Evolutionary conservation across 1,140 invertebrate species (phyloP), one percentile per base, ranked within the genome.

Genomic region (Drosophila repletoides): DNA sequence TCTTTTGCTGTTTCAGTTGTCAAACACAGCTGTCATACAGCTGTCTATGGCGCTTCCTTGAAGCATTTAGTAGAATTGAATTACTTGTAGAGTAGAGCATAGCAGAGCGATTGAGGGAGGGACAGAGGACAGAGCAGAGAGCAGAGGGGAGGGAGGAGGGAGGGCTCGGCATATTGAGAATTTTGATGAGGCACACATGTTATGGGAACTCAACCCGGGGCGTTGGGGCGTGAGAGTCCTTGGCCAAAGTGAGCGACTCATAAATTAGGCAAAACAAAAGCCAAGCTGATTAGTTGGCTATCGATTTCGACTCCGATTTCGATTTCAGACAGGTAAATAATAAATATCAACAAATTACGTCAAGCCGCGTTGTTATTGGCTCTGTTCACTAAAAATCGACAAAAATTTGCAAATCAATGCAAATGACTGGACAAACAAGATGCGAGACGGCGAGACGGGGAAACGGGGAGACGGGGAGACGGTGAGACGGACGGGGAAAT

Each of bases 371-470:
- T n/a, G n/a, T n/a, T n/a, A n/a, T n/a, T n/a, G n/a, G n/a, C n/a
- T n/a, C n/a, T n/a, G 38, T 33, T 60, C 31, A 17, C 31, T 36
- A 53, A 63, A 40, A 36, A 36, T 31, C 59, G 24, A 72, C 72
- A 66, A 67, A 77, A 68, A 74, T 71, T 73, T 73, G 79, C 77
- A 84, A 83, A 83, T 83, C 79, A 81, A 81, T 81, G 77, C 79
- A 77, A 81, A 83, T 73, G 73, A 83, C 48, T 49, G 41, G 55
- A 58, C 69, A 73, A 70, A 66, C 55, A 51, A 60, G 28, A 24
- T n/a, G 5, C 21, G 1, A 36, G 29, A 45, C 21, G 14, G 29
- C 21, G 14, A 15, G 7, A 7, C 2, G 26, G 26, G 10, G 4
- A 29, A 36, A 40, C n/a, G 4, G n/a, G 9, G 34, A 5, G 10